A percentile compares a stretch with the other conserved stretches of the same genome.
Conservation (phyloP, 2,888 invertebrate species). For the Protodeltote pygarga region DNA sequence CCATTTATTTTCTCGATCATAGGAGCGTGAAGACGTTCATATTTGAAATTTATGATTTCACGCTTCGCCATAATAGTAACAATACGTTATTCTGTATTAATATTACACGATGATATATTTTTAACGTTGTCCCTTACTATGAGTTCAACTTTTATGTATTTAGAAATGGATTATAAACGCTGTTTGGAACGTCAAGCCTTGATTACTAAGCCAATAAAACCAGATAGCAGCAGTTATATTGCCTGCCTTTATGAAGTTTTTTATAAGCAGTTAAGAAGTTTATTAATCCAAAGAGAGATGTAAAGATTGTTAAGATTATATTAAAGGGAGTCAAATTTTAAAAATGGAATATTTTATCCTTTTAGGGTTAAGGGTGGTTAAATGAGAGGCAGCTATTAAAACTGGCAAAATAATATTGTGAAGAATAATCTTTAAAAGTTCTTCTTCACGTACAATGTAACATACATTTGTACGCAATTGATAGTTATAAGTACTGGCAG, state of each 20-base stretch:
- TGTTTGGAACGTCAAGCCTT: constrained; percentile 64
- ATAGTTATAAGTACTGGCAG: too few relatives aligned
- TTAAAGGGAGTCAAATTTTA: constrained; percentile 50
- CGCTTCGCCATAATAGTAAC: constrained; percentile 51
- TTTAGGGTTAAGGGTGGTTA: constrained; percentile 50
- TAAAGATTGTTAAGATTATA: constrained; percentile 59
- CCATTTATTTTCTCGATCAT: constrained; percentile 77
- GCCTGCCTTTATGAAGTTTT: constrained; percentile 66
- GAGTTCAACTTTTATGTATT: constrained; percentile 49
- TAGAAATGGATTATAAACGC: constrained; percentile 63
- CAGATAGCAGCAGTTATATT: constrained; percentile 64
- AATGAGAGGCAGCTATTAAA: constrained; percentile 18
- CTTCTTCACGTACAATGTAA: too few relatives aligned
- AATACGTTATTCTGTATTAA: constrained; percentile 40
- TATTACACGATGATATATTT: constrained; percentile 44
- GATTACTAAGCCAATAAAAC: constrained; percentile 69
- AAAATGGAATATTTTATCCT: constrained; percentile 57
- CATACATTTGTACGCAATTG: too few relatives aligned
- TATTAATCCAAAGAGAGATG: constrained; percentile 62
- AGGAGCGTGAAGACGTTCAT: constrained; percentile 73
- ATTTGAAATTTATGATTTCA: constrained; percentile 70
- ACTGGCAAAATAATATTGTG: background rate
- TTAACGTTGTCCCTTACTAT: constrained; percentile 29
- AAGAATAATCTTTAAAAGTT: background rate
- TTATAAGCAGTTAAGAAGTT: constrained; percentile 65